Evolutionary conservation across 2,113 vertebrate species (phyloP).

Genomic region (Coryphaenoides rupestris): DNA sequence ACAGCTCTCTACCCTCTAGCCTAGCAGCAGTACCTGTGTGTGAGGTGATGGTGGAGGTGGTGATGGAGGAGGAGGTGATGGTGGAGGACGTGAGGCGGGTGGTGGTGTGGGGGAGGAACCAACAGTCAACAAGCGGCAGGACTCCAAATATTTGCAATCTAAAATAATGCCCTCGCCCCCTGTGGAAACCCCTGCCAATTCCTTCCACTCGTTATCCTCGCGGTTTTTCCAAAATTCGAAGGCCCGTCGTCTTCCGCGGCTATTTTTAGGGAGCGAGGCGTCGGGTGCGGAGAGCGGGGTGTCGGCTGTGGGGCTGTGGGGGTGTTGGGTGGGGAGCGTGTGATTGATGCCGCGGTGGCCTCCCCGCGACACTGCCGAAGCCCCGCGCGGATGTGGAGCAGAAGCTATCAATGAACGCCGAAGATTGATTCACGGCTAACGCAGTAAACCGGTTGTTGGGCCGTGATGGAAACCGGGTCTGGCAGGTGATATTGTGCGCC

Average conservation of each 20-base stretch:
- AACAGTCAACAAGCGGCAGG: not conserved
- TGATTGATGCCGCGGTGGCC: conserved; percentile 56
- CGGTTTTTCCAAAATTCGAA: no score
- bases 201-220: conserved; percentile 1
- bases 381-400: conserved; percentile 40
- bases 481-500: conserved; percentile 1
- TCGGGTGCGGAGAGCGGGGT: not conserved
- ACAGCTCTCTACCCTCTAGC: no score
- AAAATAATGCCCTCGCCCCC: conserved; percentile 19
- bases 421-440: conserved; percentile 44
- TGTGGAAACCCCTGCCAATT: conserved; percentile 14
- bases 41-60: no score
- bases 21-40: no score
- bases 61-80: no score
- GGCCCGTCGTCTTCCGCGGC: not conserved
- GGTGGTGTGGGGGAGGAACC: no score
- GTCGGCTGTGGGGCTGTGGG: not conserved
- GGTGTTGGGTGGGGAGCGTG: conserved; percentile 2
- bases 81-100: no score
- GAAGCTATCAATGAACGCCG: conserved; percentile 44
- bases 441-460: conserved; percentile 20
- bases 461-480: conserved; percentile 12
- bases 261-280: conserved; percentile 31
- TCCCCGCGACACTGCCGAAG: conserved; percentile 32
- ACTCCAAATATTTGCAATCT: conserved; percentile 28